phyloP scores from a whole-genome alignment of 2,888 invertebrate species.

The Pherbina coryleti region DNA sequence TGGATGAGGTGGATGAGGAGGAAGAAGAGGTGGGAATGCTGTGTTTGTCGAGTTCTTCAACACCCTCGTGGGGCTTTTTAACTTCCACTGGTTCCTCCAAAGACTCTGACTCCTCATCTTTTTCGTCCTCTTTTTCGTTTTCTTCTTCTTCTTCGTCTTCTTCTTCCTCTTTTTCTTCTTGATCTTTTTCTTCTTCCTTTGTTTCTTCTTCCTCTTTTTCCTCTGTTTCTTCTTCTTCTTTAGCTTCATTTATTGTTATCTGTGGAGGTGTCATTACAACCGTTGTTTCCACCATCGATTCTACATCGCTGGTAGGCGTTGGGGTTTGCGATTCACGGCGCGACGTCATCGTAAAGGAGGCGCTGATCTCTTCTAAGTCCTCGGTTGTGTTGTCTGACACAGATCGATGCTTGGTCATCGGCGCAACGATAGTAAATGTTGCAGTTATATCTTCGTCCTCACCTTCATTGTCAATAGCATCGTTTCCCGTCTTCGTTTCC shows the following conservation, averaged over 20 bases:
- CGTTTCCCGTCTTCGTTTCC: constrained; percentile 42
- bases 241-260: constrained; percentile 48
- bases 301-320: constrained; percentile 37
- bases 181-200: constrained; percentile 29
- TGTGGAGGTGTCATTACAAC: constrained; percentile 52
- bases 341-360: constrained; percentile 62
- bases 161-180: constrained; percentile 37
- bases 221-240: background rate
- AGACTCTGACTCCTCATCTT: constrained; percentile 27
- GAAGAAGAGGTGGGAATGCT: background rate
- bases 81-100: constrained; percentile 7
- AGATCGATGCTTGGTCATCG: constrained; percentile 44
- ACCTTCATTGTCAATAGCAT: constrained; percentile 42
- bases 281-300: constrained; percentile 50
- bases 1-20: background rate
- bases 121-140: constrained; percentile 28
- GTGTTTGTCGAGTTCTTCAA: constrained; percentile 37
- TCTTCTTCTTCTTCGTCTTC: background rate
- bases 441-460: constrained; percentile 60
- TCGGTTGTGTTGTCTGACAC: constrained; percentile 32
- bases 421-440: constrained; percentile 62
- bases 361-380: constrained; percentile 56
- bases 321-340: constrained; percentile 53
- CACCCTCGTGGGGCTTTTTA: constrained; percentile 39
- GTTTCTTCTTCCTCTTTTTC: constrained; percentile 26